Base-by-base conservation (phyloP, 2,888 invertebrate genomes). In the Pelosia muscerda region DNA sequence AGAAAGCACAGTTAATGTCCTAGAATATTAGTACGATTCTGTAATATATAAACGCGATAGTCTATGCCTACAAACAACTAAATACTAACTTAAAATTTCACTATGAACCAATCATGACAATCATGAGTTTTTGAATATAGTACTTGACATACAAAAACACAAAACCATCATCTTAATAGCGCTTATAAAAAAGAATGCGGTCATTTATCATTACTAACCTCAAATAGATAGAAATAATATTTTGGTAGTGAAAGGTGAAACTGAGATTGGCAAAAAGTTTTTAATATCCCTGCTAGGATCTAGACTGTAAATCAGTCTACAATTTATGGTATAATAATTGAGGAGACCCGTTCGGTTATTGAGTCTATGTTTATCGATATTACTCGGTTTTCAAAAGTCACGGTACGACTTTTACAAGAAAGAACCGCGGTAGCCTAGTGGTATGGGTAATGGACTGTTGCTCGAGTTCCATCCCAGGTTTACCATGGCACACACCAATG, bases 141-240 rank as follows among this genome's bases (percentile, higher is more conserved):
- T 2, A 49, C 49, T 49, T 49, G 49, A 49, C 49, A 49, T 9
- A 49, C 49, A 49, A 49, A 49, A 19, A n/a, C 9, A 49, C 49
- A n/a, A 49, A 49, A n/a, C n/a, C 49, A 2, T n/a, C n/a, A 42
- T 49, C 49, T 49, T n/a, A 19, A 19, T 49, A 49, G 42, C 19
- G 42, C 49, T 49, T n/a, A 49, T 49, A 49, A 49, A 49, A 49
- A 49, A 49, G 49, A 49, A 49, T n/a, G 49, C 9, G 49, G 49
- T 1, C 9, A 49, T n/a, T 49, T n/a, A n/a, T 9, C 49, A 49
- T 19, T 49, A 49, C 49, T n/a, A 49, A n/a, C n/a, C 49, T 49
- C 49, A 19, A 49, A 49, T n/a, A 49, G n/a, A n/a, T 42, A 31
- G 10, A 31, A 31, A 31, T 31, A 31, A 31, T 31, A 31, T 31